Evolutionary conservation across 1,140 invertebrate species (phyloP).

Genomic region (Caerostris extrusa): DNA sequence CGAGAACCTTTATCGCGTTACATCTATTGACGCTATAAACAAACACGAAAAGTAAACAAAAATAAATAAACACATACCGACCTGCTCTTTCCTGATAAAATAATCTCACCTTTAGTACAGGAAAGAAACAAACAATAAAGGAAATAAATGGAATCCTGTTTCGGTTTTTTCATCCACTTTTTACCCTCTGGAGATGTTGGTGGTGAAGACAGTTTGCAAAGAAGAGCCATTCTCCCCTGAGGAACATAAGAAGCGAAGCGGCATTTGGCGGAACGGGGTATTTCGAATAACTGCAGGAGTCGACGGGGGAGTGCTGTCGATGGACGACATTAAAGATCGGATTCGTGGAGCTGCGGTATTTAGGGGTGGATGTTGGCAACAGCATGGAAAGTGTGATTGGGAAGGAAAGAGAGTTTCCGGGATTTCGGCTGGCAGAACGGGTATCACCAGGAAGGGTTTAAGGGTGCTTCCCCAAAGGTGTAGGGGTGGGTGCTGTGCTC

Average conservation of each 20-base stretch:
- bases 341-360: background rate
- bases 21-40: background rate
- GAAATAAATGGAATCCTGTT: background rate
- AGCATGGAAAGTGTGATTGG: background rate
- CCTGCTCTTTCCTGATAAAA: background rate
- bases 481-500: background rate
- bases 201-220: constrained; percentile 19
- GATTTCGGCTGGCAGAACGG: background rate
- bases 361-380: background rate
- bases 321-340: background rate
- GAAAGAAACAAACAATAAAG: background rate
- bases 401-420: background rate
- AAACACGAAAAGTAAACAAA: background rate
- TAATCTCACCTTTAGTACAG: background rate
- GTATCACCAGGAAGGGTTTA: background rate
- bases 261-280: background rate
- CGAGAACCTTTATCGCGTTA: background rate
- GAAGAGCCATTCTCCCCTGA: background rate
- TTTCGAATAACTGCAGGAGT: background rate
- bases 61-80: background rate
- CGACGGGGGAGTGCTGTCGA: background rate
- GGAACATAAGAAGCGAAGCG: background rate
- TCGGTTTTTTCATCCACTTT: background rate
- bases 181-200: background rate
- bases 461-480: background rate